These are phyloP conservation scores for Trichoplusia ni DNA, from an alignment of 1,140 invertebrate species.

Conservation along the genomic window DNA sequence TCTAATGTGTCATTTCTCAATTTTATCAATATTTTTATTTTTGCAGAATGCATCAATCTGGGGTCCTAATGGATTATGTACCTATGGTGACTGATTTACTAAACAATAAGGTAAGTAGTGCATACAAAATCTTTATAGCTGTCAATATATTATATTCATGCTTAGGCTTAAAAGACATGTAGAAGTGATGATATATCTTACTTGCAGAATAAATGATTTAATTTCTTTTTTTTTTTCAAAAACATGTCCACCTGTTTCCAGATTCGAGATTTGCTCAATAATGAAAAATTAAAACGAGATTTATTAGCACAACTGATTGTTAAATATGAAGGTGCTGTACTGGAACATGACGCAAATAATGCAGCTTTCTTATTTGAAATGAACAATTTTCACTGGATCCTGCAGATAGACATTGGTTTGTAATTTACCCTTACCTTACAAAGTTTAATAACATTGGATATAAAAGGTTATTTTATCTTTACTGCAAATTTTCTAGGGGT, in stretches of 20 bases:
- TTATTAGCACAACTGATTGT: conserved; percentile 74
- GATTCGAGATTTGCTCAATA: conserved; percentile 71
- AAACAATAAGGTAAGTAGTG: conserved; percentile 75
- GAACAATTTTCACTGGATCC: conserved; percentile 77
- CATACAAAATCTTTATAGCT: not conserved
- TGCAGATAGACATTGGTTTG: conserved; percentile 77
- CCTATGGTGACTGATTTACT: conserved; percentile 80
- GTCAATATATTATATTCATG: too few relatives aligned
- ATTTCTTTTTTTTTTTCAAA: too few relatives aligned
- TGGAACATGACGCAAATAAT: conserved; percentile 77
- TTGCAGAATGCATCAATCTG: conserved; percentile 71
- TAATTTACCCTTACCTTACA: not conserved
- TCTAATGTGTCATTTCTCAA: too few relatives aligned
- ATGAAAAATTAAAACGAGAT: conserved; percentile 74
- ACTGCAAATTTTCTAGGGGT: conserved; percentile 51
- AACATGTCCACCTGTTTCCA: too few relatives aligned
- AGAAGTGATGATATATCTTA: too few relatives aligned
- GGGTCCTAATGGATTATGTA: conserved; percentile 82
- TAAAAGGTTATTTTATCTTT: not conserved
- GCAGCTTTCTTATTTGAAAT: conserved; percentile 77
- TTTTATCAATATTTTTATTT: too few relatives aligned
- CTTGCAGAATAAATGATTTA: too few relatives aligned
- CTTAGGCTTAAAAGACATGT: too few relatives aligned
- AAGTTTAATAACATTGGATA: not conserved
- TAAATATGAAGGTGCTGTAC: conserved; percentile 74